Conservation (phyloP, 2,888 invertebrate species). For the Macrophya annulata region DNA sequence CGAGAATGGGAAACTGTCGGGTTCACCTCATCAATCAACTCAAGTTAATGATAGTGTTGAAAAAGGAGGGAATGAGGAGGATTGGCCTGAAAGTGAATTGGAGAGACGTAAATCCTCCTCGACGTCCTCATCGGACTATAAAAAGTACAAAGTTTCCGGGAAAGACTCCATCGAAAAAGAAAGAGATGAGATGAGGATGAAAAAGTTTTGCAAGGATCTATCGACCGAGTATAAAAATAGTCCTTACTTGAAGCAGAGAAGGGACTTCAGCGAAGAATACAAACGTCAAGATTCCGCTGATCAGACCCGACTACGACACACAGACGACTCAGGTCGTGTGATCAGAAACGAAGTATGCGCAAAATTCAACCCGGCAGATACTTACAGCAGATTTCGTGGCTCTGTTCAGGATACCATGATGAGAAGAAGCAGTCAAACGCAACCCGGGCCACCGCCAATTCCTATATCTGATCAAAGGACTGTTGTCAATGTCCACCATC, state of each 20-base stretch:
- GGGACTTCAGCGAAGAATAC: constrained; percentile 41
- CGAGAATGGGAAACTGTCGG: not conserved
- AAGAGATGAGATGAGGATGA: constrained; percentile 37
- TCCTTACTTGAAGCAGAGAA: constrained; percentile 22
- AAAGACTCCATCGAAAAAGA: constrained; percentile 25
- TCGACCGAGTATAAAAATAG: constrained; percentile 51
- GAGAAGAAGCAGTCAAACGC: constrained; percentile 40
- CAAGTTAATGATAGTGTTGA: not conserved
- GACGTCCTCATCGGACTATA: not conserved
- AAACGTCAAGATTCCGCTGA: not conserved
- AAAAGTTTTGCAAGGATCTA: constrained; percentile 44
- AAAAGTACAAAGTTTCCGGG: not conserved
- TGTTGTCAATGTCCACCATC: not conserved
- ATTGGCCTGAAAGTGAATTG: not conserved
- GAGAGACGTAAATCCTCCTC: not conserved
- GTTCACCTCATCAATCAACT: not conserved
- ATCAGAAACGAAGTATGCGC: constrained; percentile 15
- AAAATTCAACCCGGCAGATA: constrained; percentile 56
- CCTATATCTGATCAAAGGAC: constrained; percentile 12
- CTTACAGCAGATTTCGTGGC: constrained; percentile 64
- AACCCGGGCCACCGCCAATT: constrained; percentile 28
- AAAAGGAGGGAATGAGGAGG: not conserved
- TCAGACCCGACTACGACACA: too few relatives aligned
- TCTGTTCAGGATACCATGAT: constrained; percentile 53
- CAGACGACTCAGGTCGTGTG: not conserved